A percentile compares a stretch with the other conserved stretches of the same genome.
Conservation (phyloP, 2,888 invertebrate species). For the Aleiodes alternator region DNA sequence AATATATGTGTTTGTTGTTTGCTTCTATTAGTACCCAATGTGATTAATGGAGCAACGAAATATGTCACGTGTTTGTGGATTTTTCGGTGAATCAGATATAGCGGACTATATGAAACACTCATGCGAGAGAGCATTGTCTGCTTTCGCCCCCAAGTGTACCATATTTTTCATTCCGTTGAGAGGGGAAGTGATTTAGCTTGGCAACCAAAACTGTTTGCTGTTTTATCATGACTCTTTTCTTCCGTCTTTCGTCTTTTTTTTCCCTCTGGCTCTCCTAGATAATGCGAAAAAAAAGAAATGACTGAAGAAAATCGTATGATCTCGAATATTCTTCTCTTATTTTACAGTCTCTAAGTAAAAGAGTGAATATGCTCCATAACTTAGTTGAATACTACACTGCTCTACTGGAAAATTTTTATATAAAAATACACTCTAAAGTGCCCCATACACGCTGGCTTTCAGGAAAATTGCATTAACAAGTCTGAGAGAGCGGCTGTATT, state of each 20-base stretch:
- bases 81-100: too few species aligned
- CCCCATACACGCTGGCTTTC: slow-evolving; percentile 52
- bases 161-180: slow-evolving; percentile 5
- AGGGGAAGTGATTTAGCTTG: slow-evolving; percentile 15
- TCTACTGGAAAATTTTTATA: background rate
- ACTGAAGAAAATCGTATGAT: slow-evolving; percentile 33
- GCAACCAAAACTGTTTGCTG: background rate
- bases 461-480: slow-evolving; percentile 60
- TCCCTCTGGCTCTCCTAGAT: background rate
- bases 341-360: slow-evolving; percentile 5
- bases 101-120: too few species aligned
- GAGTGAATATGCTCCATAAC: slow-evolving; percentile 15
- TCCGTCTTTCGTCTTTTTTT: slow-evolving; percentile 16
- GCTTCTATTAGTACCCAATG: too few species aligned
- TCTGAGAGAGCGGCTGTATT: slow-evolving; percentile 52
- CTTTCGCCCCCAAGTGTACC: background rate
- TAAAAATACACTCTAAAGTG: slow-evolving; percentile 31
- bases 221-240: background rate
- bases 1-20: too few species aligned
- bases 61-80: too few species aligned
- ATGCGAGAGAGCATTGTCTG: background rate
- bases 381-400: slow-evolving; percentile 1
- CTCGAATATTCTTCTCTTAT: slow-evolving; percentile 20
- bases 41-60: too few species aligned
- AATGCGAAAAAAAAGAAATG: slow-evolving; percentile 13